Conservation (phyloP, 2,888 invertebrate genomes). For the Cetonia aurata region DNA sequence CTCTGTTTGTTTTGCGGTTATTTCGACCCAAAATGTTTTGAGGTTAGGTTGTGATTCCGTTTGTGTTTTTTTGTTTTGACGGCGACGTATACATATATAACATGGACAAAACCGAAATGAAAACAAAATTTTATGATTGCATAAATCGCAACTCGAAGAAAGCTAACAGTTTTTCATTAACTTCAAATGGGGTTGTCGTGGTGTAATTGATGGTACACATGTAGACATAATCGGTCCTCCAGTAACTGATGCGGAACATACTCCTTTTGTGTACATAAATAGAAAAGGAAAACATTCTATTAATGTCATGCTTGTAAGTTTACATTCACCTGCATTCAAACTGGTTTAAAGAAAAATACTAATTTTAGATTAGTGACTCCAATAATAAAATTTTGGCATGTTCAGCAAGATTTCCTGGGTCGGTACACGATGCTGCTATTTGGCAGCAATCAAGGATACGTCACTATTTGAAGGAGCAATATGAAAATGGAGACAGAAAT, state of each 20-base stretch:
- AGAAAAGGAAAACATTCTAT: slow-evolving; percentile 45
- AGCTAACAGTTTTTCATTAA: too few species aligned
- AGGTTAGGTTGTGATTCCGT: too few species aligned
- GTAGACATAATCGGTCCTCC: slow-evolving; percentile 43
- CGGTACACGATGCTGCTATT: slow-evolving; percentile 46
- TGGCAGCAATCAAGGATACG: slow-evolving; percentile 43
- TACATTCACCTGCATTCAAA: too few species aligned
- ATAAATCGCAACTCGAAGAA: too few species aligned
- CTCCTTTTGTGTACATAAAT: slow-evolving; percentile 43
- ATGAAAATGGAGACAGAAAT: slow-evolving; percentile 41
- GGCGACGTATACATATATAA: too few species aligned
- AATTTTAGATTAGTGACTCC: slow-evolving; percentile 36
- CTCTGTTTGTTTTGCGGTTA: too few species aligned
- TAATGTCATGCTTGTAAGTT: slow-evolving; percentile 43
- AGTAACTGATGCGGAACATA: slow-evolving; percentile 35
- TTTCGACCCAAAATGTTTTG: too few species aligned
- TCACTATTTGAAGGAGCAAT: slow-evolving; percentile 30
- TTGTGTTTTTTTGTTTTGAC: too few species aligned
- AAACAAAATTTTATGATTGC: too few species aligned
- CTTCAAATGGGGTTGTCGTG: too few species aligned
- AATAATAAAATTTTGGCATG: slow-evolving; percentile 34
- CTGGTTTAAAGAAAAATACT: neutral
- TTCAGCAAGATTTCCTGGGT: slow-evolving; percentile 45
- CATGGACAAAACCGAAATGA: too few species aligned
- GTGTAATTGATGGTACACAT: slow-evolving; percentile 40